Base-by-base conservation (phyloP, 2,888 invertebrate genomes). In the Cataglyphis altisquamis region DNA sequence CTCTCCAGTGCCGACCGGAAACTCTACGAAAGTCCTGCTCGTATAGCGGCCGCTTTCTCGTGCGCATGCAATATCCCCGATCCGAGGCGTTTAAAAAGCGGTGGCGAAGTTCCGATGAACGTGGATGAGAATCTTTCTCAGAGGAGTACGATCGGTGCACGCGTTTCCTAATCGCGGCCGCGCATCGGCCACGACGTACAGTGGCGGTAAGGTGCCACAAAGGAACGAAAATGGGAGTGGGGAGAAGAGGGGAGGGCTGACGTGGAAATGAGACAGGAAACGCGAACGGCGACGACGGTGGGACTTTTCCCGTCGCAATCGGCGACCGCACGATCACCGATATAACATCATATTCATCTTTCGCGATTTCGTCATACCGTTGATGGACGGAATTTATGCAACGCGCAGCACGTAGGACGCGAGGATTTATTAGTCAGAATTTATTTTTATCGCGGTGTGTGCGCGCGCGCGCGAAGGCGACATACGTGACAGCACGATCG, bases 341-440 rank as follows among this genome's bases (percentile, higher is more conserved):
- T 64, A 39, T 18, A 29, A 5, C 41, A 45, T 36, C 55, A 15
- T 21, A 21, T 41, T 62, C 10, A 15, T 66, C 41, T 32, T 15
- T 18, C 32, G 45, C 29, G 32, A 21, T 62, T 45, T 72, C 72
- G 36, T 80, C 78, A 72, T 8, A 21, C 18, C 25, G 45, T 45
- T 25, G 78, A 80, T 72, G 48, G 78, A 48, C 60, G 6, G 78
- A 80, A 80, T 80, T 80, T 45, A 80, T 48, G 78, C 78, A 70
- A 41, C 70, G 45, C 36, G 60, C 52, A n/a, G 60, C 45, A 70
- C 78, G 70, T 72, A 62, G 45, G 25, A 70, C 60, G 41, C 36
- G 36, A 6, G 6, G 48, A 77, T 67, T 36, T 57, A 62, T 80
- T 80, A 72, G 60, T 80, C 78, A 72, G 32, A 80, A 80, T 62